phyloP scores from a whole-genome alignment of 2,113 vertebrate genomes.

The Eubucco bourcierii region DNA sequence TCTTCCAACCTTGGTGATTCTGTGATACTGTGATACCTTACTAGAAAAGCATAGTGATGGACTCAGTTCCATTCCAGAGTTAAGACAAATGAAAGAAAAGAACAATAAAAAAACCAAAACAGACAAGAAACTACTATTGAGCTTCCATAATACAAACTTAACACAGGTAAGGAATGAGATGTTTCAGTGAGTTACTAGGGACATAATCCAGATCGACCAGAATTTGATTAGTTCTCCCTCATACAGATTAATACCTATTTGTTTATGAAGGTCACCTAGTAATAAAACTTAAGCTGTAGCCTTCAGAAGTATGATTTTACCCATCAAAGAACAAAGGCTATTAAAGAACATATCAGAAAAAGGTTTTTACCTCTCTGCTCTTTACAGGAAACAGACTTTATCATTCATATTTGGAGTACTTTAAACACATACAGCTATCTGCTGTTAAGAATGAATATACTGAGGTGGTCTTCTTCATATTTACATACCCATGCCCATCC shows the following conservation, averaged over 20 bases:
- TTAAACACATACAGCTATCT: not conserved
- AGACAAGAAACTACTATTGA: not conserved
- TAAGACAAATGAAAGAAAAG: not conserved
- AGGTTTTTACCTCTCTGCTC: not conserved
- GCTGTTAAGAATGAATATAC: not conserved
- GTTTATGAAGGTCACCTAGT: not conserved
- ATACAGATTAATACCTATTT: not conserved
- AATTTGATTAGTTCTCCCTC: not conserved
- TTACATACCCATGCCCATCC: slow-evolving; percentile 89
- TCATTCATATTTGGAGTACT: not conserved
- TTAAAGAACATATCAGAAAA: not conserved
- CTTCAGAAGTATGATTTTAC: not conserved
- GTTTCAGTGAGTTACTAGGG: not conserved
- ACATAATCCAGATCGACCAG: not conserved
- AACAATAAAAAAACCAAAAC: not conserved
- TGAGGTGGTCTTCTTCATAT: not conserved
- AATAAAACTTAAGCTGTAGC: not conserved
- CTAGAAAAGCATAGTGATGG: not conserved
- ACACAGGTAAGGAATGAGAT: not conserved
- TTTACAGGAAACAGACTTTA: not conserved
- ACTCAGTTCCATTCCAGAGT: not conserved
- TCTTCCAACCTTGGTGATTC: too few relatives aligned
- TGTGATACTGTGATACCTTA: too few relatives aligned
- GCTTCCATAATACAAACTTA: not conserved
- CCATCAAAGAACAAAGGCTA: not conserved